These are phyloP conservation scores for Pipistrellus kuhlii DNA, from an alignment of 2,797 vertebrate species.

Conservation along the genomic window DNA sequence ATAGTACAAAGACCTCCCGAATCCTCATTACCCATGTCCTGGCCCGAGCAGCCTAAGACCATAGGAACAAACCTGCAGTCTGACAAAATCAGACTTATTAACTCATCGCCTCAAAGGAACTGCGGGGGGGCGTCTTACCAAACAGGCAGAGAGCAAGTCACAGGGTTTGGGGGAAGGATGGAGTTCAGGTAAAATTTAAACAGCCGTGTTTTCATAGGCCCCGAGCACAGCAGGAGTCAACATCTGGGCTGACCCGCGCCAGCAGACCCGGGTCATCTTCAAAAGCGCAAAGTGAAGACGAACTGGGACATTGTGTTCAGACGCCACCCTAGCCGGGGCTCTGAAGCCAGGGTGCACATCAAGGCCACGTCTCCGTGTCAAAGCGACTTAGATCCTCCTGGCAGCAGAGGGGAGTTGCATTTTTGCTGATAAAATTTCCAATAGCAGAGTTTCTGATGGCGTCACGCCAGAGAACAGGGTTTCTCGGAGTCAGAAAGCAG, in stretches of 20 bases:
- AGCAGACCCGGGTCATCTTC: not conserved
- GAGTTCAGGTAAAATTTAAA: not conserved
- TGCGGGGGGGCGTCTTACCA: not conserved
- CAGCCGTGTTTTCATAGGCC: not conserved
- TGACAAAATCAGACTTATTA: not conserved
- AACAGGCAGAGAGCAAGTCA: not conserved
- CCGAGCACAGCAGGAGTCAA: not conserved
- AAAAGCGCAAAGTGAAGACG: not conserved
- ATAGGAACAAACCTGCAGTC: not conserved
- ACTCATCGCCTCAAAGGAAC: not conserved
- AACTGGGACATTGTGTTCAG: not conserved
- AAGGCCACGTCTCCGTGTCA: not conserved
- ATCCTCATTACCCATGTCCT: not conserved
- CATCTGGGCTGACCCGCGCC: not conserved
- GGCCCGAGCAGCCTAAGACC: not conserved
- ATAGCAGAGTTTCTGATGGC: constrained; percentile 5
- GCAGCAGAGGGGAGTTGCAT: not conserved
- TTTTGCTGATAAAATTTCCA: constrained; percentile 55
- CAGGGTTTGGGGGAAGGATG: not conserved
- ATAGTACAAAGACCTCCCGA: not conserved
- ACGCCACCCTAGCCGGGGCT: not conserved
- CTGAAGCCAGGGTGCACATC: constrained; percentile 16
- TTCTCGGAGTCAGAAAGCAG: constrained; percentile 50
- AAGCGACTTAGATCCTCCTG: not conserved
- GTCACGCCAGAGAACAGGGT: constrained; percentile 16